phyloP scores from a whole-genome alignment of 2,888 invertebrate species.

The Callimorpha dominula region DNA sequence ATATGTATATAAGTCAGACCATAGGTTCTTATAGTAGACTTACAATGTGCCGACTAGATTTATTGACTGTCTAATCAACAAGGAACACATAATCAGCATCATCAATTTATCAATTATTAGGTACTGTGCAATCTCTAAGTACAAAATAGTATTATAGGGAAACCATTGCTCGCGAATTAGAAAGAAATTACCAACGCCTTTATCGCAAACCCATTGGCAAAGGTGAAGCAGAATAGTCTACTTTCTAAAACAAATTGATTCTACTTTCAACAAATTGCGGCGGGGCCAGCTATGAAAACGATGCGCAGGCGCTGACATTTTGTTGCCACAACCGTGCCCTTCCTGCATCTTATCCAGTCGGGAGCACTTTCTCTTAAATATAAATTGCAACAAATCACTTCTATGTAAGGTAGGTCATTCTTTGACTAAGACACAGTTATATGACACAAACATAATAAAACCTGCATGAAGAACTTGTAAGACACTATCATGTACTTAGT shows the following conservation, averaged over 20 bases:
- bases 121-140: not conserved
- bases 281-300: constrained; percentile 57
- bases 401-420: constrained; percentile 16
- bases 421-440: not conserved
- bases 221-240: constrained; percentile 68
- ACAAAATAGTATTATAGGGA: not conserved
- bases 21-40: not conserved
- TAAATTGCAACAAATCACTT: constrained; percentile 33
- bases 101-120: not conserved
- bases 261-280: constrained; percentile 82
- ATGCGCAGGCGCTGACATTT: constrained; percentile 70
- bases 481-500: too few relatives aligned
- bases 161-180: not conserved
- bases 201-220: constrained; percentile 63
- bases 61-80: not conserved
- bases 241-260: constrained; percentile 85
- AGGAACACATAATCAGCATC: not conserved
- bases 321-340: constrained; percentile 55
- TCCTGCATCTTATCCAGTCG: constrained; percentile 54
- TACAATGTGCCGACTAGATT: not conserved
- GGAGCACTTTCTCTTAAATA: constrained; percentile 46
- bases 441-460: not conserved
- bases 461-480: too few relatives aligned
- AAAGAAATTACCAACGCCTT: not conserved
- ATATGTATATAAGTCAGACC: not conserved